Base-by-base conservation (phyloP, 2,113 vertebrate species). In the Meriones unguiculatus region DNA sequence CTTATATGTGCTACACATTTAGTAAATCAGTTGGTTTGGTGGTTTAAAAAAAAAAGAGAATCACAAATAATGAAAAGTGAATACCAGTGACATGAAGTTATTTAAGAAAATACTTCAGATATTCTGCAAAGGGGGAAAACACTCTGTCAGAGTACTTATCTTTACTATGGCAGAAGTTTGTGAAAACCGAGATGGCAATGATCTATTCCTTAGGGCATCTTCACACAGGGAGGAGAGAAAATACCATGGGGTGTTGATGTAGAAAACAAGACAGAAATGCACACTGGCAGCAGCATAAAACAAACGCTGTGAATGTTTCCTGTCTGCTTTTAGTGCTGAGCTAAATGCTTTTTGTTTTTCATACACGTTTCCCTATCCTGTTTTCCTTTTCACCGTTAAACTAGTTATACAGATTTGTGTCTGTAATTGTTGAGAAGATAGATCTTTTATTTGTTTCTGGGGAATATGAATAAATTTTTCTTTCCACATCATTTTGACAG, bases 361-460 rank as follows among this genome's bases (percentile, higher is more conserved):
- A 20, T 38, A 15, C 30, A 30, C 7, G 1, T 62, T 38, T 30
- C 0, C 4, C 24, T 77, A 28, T 10, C 2, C 12, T 30, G 0
- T 50, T 3, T 76, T 0, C 5, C 9, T 18, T 38, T 69, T 8
- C 20, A 13, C 3, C 65, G 5, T 13, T 28, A 73, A 52, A 59
- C 7, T 67, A 13, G 1, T 4, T 41, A 14, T 22, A 72, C 28
- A 62, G 30, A 24, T 12, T 6, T 24, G 1, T 46, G 12, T 50
- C 1, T n/a, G 32, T 62, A 89, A 41, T 46, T 77, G 35, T 6
- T 54, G 52, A 88, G 4, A 10, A 20, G 69, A 18, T 20, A 25
- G 4, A 1, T 82, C 6, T 24, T 75, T 46, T 73, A 13, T 90
- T 10, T 52, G 2, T 24, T 41, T 30, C 8, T 13, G 50, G 11